Evolutionary conservation across 2,113 vertebrate genomes (phyloP).

Genomic region (Sinosuthora webbiana): DNA sequence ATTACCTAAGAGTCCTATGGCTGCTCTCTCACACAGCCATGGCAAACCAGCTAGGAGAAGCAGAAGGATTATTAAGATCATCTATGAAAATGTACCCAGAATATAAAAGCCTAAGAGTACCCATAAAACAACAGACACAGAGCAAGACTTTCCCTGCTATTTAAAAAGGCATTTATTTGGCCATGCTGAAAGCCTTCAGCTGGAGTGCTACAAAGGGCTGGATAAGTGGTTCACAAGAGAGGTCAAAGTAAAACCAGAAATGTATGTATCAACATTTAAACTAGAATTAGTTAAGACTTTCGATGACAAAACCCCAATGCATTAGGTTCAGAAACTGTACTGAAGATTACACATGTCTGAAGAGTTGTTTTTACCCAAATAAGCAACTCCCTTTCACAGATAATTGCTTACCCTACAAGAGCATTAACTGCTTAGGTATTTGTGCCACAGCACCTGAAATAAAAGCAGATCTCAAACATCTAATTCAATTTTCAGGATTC

Average conservation of each 20-base stretch:
- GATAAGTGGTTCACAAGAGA: not conserved
- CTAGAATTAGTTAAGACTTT: not conserved
- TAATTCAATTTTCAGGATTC: not conserved
- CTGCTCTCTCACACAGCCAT: not conserved
- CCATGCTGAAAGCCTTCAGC: not conserved
- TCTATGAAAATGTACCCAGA: not conserved
- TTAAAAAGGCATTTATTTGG: not conserved
- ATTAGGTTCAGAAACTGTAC: not conserved
- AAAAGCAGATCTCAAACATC: rapidly evolving
- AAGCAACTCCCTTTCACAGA: not conserved
- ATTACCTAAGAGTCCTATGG: not conserved
- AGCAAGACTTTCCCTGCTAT: not conserved
- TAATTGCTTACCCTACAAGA: not conserved
- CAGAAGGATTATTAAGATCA: not conserved
- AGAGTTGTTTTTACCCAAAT: not conserved
- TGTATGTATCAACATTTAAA: not conserved
- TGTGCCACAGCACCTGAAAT: not conserved
- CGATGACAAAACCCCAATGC: not conserved
- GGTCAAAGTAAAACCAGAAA: not conserved
- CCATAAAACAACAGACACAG: not conserved
- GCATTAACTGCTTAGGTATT: not conserved
- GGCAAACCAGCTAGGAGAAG: not conserved
- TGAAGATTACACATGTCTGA: not conserved
- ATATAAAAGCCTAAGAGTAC: not conserved
- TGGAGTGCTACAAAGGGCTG: not conserved